These are phyloP conservation scores for Ciconia nigra DNA, from an alignment of 2,797 vertebrate species.

Conservation along the genomic window DNA sequence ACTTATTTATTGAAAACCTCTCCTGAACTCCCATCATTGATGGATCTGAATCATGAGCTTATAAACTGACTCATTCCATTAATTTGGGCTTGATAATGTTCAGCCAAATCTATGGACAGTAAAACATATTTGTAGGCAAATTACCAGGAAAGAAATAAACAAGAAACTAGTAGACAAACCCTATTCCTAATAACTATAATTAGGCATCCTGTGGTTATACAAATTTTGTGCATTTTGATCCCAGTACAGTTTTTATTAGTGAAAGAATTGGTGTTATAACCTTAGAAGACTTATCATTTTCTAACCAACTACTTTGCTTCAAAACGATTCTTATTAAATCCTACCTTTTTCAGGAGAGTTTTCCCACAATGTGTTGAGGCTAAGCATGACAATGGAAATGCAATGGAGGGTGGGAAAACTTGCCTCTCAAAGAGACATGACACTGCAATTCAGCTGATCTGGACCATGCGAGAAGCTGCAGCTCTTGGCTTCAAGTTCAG, in stretches of 20 bases:
- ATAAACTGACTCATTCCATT: constrained; percentile 20
- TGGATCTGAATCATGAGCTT: neutral
- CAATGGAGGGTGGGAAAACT: neutral
- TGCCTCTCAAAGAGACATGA: neutral
- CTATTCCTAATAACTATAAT: constrained; percentile 33
- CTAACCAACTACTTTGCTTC: neutral
- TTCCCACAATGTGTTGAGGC: neutral
- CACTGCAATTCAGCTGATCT: neutral
- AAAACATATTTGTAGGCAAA: constrained; percentile 6
- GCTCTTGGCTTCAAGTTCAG: neutral
- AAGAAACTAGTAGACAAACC: neutral
- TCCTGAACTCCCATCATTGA: neutral
- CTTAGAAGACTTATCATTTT: neutral
- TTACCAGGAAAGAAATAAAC: constrained; percentile 13
- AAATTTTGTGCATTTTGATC: constrained; percentile 27
- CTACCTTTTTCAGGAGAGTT: neutral
- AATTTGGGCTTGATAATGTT: neutral
- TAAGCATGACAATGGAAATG: neutral
- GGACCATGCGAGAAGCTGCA: neutral
- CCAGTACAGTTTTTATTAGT: neutral
- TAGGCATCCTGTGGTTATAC: neutral
- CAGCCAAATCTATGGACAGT: neutral
- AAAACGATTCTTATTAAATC: neutral
- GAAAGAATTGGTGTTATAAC: neutral
- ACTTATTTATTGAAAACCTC: neutral